Percentiles rank a stretch among this genome's conserved stretches.
Conservation (phyloP, 1,140 invertebrate genomes). For the Vanessa tameamea region DNA sequence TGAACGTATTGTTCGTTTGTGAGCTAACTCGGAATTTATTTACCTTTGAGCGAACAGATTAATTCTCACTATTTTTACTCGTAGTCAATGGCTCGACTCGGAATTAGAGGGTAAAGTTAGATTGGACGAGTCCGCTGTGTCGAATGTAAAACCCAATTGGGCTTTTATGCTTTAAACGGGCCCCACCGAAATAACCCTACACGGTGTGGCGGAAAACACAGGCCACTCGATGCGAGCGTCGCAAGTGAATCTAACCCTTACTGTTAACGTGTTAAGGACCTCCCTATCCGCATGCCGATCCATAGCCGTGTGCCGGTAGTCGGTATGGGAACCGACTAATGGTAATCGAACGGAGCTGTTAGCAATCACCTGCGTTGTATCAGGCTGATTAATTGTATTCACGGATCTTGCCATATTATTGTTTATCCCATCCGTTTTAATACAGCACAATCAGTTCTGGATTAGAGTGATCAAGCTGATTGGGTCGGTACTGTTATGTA, state of each 20-base stretch:
- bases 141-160: conserved; percentile 74
- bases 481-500: conserved; percentile 16
- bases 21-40: conserved; percentile 29
- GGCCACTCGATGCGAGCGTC: conserved; percentile 2
- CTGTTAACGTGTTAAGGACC: conserved; percentile 8
- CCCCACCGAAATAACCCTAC: conserved; percentile 60
- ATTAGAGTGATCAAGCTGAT: conserved; percentile 28
- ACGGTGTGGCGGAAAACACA: conserved; percentile 45
- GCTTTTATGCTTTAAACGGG: conserved; percentile 70
- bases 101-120: conserved; percentile 66
- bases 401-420: conserved; percentile 50
- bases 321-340: conserved; percentile 47
- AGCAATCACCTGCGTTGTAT: conserved; percentile 72
- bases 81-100: conserved; percentile 46
- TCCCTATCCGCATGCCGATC: not conserved
- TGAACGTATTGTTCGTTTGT: conserved; percentile 23
- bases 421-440: conserved; percentile 48
- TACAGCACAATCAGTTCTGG: conserved; percentile 29
- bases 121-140: conserved; percentile 65
- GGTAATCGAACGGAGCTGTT: conserved; percentile 69
- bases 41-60: conserved; percentile 36
- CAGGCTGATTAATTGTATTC: conserved; percentile 65
- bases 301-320: conserved; percentile 9
- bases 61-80: conserved; percentile 50
- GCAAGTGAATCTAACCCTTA: conserved; percentile 38